phyloP scores from a whole-genome alignment of 2,113 vertebrate genomes.

The Silurus meridionalis region DNA sequence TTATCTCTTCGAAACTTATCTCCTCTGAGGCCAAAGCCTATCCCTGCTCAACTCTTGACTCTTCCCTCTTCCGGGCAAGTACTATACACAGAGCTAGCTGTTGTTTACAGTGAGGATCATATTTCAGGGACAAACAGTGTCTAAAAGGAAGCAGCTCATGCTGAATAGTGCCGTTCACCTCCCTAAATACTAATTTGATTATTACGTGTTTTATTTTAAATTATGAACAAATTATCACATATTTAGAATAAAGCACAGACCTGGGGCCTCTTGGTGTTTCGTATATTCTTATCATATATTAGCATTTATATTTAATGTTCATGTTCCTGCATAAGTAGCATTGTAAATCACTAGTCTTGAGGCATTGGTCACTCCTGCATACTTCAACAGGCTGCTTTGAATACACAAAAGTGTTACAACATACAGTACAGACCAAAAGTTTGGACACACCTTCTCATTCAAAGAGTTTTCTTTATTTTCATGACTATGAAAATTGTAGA shows the following conservation, averaged over 20 bases:
- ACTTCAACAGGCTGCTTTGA: too few species aligned
- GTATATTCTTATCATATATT: too few species aligned
- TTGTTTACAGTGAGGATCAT: conserved; percentile 17
- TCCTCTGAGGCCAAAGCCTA: conserved; percentile 21
- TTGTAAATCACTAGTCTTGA: too few species aligned
- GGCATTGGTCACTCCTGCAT: too few species aligned
- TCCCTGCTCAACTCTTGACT: conserved; percentile 6
- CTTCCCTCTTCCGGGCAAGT: conserved; percentile 36
- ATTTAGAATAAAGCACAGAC: background rate
- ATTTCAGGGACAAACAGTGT: conserved; percentile 1
- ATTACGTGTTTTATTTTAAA: background rate
- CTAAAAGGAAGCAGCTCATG: background rate
- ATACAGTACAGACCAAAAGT: too few species aligned
- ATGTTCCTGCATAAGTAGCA: too few species aligned
- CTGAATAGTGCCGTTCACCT: background rate
- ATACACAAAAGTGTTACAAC: too few species aligned
- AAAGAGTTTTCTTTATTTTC: too few species aligned
- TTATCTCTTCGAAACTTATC: conserved; percentile 50
- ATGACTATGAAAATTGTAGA: too few species aligned
- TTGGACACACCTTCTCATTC: too few species aligned
- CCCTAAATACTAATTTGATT: background rate
- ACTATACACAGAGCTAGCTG: conserved; percentile 28
- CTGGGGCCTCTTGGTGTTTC: background rate
- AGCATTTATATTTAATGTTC: too few species aligned
- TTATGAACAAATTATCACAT: background rate